These are phyloP conservation scores for Catharus bicknelli DNA, from an alignment of 2,113 vertebrate species.

Conservation along the genomic window DNA sequence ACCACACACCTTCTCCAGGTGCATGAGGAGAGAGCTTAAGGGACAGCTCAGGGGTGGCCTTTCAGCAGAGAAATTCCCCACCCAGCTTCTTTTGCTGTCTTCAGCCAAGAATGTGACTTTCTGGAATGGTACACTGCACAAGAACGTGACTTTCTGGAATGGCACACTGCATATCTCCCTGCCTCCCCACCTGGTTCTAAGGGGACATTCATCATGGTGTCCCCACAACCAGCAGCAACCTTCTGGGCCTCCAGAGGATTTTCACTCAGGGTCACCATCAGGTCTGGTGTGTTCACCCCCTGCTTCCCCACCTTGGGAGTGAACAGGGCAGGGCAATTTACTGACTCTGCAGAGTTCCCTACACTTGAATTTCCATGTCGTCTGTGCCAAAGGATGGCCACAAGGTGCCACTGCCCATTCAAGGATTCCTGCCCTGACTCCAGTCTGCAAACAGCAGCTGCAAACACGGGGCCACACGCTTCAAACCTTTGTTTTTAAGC, in stretches of 20 bases:
- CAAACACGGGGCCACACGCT: rapidly evolving
- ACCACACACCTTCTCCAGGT: background rate
- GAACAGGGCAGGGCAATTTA: background rate
- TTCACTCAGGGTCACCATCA: background rate
- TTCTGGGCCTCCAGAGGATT: background rate
- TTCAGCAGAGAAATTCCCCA: background rate
- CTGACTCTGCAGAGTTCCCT: background rate
- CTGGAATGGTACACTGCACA: background rate
- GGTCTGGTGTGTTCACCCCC: background rate
- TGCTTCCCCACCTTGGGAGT: background rate
- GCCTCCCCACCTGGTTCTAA: background rate
- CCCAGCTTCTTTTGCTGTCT: background rate
- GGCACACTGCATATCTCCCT: background rate
- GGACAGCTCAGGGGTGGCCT: background rate
- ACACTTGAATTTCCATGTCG: rapidly evolving
- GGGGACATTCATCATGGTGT: background rate
- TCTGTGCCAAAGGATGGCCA: background rate
- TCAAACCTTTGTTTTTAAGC: constrained; percentile 79
- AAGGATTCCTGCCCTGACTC: background rate
- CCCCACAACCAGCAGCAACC: rapidly evolving
- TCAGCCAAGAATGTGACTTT: background rate
- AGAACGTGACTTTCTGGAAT: background rate
- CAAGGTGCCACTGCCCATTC: background rate
- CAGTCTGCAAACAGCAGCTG: background rate
- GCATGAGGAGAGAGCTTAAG: background rate